Percentiles rank a stretch among this genome's conserved stretches.
phyloP scores from a whole-genome alignment of 2,888 invertebrate species.

The Amiota mariae region DNA sequence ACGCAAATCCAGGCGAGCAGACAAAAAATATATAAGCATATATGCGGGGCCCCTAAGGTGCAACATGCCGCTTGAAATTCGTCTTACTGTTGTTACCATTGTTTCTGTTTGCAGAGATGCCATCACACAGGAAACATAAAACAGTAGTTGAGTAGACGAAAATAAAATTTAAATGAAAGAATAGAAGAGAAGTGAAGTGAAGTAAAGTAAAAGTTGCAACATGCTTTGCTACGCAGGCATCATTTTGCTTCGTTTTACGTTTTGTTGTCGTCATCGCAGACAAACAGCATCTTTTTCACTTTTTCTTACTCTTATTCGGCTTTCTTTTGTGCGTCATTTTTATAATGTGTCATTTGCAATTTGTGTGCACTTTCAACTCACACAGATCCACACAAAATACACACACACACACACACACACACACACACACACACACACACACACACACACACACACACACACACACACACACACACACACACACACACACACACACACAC shows the following conservation, averaged over 20 bases:
- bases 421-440: no score
- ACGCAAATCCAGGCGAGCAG: background rate
- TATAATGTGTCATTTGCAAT: background rate
- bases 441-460: no score
- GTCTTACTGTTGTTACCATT: background rate
- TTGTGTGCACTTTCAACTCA: background rate
- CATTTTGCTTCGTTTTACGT: background rate
- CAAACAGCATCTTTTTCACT: background rate
- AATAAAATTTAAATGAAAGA: no score
- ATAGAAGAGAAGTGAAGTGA: no score
- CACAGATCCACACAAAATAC: no score
- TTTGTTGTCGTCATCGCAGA: background rate
- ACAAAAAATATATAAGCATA: background rate
- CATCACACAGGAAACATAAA: no score
- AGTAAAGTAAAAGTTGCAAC: background rate
- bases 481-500: no score
- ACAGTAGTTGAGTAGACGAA: no score
- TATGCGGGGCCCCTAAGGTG: constrained; percentile 1
- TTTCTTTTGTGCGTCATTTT: background rate
- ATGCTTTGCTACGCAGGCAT: background rate
- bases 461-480: no score
- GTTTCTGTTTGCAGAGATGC: no score
- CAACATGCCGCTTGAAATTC: background rate
- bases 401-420: no score
- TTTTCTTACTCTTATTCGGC: background rate